Evolutionary conservation across 1,140 invertebrate species (phyloP), one percentile per base, ranked within the genome.

Genomic region (Elymnias hypermnestra): DNA sequence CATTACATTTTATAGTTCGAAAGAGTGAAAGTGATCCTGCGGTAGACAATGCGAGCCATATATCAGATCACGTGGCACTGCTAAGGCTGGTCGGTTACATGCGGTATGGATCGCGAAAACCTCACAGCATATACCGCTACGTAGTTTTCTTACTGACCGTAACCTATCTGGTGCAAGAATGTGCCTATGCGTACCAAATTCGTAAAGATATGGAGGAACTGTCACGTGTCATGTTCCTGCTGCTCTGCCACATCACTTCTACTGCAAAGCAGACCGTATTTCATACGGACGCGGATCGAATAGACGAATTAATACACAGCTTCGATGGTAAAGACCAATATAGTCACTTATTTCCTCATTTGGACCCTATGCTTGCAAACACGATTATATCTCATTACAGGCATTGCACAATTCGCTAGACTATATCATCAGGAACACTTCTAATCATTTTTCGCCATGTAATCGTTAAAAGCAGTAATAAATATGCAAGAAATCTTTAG

Each of bases 191-290:
- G 0, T 76, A 69, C 41, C 65, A 60, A 62, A 72, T 64, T 42
- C 66, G 58, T 0, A 17, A 38, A 7, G 70, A 79, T 35, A 72
- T 83, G 70, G 53, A 54, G 3, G 72, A 72, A 31, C 42, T 83
- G 12, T 69, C 76, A 0, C 64, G 70, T 3, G 79, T 83, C 13
- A 72, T 83, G 75, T 83, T 81, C 51, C 57, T 83, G 28, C 52
- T 83, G 37, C 60, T 83, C 14, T 83, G 79, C 45, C 79, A 83
- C 55, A 52, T 81, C 29, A 81, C 79, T 1, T 77, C 79, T 7
- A 57, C 76, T 38, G 64, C 52, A 2, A 83, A 83, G 53, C 79
- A 83, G 41, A 10, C 73, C 6, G 71, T 77, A 18, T 76, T 83
- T 47, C 59, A 67, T 18, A 6, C 14, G 2, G 63, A 68, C 19